Conservation (phyloP, 2,797 vertebrate species). For the Crotalus adamanteus region DNA sequence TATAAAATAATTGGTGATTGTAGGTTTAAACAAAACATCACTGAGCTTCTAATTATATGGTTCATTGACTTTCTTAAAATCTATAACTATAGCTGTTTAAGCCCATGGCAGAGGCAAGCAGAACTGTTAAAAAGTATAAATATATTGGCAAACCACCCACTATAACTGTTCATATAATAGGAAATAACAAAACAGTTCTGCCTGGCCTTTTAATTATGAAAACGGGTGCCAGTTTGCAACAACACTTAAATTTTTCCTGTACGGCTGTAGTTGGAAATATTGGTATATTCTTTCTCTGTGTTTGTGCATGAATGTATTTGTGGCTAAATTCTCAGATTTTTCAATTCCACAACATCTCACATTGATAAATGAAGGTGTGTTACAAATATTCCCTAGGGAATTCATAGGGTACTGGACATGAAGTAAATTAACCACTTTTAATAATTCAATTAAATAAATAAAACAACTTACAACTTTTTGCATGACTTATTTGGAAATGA, state of each 20-base stretch:
- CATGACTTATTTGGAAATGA: background rate
- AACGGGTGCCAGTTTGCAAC: background rate
- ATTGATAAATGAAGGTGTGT: background rate
- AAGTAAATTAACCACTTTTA: background rate
- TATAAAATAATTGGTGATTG: slow-evolving; percentile 34
- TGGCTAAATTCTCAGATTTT: background rate
- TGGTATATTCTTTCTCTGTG: no score
- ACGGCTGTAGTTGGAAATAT: background rate
- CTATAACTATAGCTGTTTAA: slow-evolving; percentile 29
- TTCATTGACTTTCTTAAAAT: slow-evolving; percentile 33
- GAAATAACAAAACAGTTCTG: background rate
- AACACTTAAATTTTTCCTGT: background rate
- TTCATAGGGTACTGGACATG: background rate
- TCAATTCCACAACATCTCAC: background rate
- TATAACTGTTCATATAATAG: background rate
- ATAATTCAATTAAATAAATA: background rate
- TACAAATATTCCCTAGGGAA: background rate
- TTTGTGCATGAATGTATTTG: background rate
- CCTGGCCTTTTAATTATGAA: background rate
- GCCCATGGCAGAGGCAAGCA: slow-evolving; percentile 1
- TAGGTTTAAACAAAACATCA: slow-evolving; percentile 31
- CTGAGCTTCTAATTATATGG: slow-evolving; percentile 37
- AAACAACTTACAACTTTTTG: background rate
- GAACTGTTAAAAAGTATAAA: background rate
- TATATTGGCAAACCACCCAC: slow-evolving; percentile 18